Evolutionary conservation across 1,140 invertebrate genomes (phyloP).

Genomic region (Calephelis virginiensis): DNA sequence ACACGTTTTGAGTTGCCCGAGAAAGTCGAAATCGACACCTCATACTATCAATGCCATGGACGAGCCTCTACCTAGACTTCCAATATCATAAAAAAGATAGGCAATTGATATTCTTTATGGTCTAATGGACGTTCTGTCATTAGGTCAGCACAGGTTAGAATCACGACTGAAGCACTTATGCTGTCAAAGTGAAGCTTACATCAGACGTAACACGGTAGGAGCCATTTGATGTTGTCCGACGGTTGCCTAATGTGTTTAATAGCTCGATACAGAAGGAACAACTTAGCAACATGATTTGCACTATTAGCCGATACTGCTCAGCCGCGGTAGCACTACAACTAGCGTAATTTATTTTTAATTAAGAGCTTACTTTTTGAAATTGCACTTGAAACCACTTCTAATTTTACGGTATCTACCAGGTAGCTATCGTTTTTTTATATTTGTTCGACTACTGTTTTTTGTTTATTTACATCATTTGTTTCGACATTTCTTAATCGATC

Average conservation of each 20-base stretch:
- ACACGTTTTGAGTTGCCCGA: too few species aligned
- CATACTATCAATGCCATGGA: too few species aligned
- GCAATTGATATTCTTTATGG: too few species aligned
- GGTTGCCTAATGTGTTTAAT: conserved; percentile 65
- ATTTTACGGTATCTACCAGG: too few species aligned
- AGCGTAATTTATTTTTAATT: conserved; percentile 2
- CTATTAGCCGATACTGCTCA: conserved; percentile 15
- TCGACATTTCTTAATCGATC: too few species aligned
- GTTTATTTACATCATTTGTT: too few species aligned
- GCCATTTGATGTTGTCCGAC: conserved; percentile 60
- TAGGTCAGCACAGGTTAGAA: conserved; percentile 54
- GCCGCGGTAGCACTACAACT: neutral
- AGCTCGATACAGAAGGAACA: conserved; percentile 39
- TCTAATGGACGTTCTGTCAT: conserved; percentile 31
- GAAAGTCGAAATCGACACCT: too few species aligned
- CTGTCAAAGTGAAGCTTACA: conserved; percentile 54
- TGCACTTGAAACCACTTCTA: neutral
- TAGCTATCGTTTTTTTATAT: too few species aligned
- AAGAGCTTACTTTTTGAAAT: neutral
- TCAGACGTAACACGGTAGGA: conserved; percentile 74
- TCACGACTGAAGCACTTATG: conserved; percentile 49
- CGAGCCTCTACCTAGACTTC: too few species aligned
- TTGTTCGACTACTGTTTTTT: too few species aligned
- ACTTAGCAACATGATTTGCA: conserved; percentile 31
- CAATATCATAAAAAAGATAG: too few species aligned